Base-by-base conservation (phyloP, 2,113 vertebrate species). In the Lepus americanus region DNA sequence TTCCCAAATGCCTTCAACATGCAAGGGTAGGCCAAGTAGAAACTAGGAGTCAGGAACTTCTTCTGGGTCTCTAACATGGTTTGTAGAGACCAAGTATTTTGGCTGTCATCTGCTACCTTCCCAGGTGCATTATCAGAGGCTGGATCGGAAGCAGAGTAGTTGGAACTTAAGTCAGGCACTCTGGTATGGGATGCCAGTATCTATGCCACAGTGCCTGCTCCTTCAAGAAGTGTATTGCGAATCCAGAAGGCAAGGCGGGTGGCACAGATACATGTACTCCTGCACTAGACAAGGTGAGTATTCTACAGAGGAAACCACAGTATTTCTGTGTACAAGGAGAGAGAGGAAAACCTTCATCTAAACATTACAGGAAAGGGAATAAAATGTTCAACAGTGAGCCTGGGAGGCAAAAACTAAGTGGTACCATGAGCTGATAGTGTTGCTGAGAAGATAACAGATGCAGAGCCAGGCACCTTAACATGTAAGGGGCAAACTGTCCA, bases 401-500 rank as follows among this genome's bases (percentile, higher is more conserved):
- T 36, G 12, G 0, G 11, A 72, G 16, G 16, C 53, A 5, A 10
- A 20, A 53, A 23, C 29, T 33, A 0, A 39, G 10, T 13, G 5
- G 1, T 31, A 1, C 14, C 61, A 49, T 69, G 76, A 85, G 23
- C 61, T 49, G 76, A 25, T 55, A 29, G 17, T 11, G 33, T 66
- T 10, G 1, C 53, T 39, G 3, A 61, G 31, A 92, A 49, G 79
- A 8, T 22, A 66, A 23, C 72, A 29, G 16, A 6, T 25, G 10
- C 23, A 29, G 11, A 31, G 0, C 0, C 36, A 29, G 20, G 13
- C 17, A 1, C 70, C 1, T 14, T 31, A 3, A 5, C 22, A 20
- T 53, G 13, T 20, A 76, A 79, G 20, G 12, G 49, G 44, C 23
- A 74, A 74, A 51, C 1, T 51, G 14, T 19, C 13, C 44, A 36